Conservation (phyloP, 2,797 vertebrate species). For the Gadopsis marmoratus region DNA sequence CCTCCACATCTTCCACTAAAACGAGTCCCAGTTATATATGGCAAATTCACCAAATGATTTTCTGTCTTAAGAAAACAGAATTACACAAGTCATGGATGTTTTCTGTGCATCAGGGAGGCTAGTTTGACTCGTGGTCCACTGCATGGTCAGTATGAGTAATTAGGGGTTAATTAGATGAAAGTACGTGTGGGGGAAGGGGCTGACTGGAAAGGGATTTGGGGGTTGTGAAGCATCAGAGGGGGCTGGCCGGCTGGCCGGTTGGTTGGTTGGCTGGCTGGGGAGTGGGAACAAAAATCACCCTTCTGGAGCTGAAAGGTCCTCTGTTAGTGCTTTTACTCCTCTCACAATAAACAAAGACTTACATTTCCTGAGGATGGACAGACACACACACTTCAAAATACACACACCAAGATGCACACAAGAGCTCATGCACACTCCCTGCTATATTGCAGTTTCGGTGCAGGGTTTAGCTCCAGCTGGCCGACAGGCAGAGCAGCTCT, state of each 20-base stretch:
- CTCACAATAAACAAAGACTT: constrained; percentile 75
- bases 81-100: constrained; percentile 43
- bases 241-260: constrained; percentile 29
- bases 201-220: constrained; percentile 76
- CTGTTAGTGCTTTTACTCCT: constrained; percentile 58
- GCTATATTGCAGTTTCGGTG: constrained; percentile 27
- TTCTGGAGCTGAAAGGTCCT: constrained; percentile 55
- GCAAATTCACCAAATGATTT: neutral
- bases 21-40: neutral
- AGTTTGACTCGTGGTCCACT: constrained; percentile 56
- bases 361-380: constrained; percentile 62
- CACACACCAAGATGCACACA: constrained; percentile 7
- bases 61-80: neutral
- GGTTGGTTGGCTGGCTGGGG: constrained; percentile 33
- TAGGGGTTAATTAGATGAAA: constrained; percentile 85
- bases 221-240: constrained; percentile 72
- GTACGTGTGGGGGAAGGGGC: constrained; percentile 78
- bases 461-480: constrained; percentile 60
- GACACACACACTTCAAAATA: constrained; percentile 33
- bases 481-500: constrained; percentile 62
- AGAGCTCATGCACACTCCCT: constrained; percentile 9
- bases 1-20: constrained; percentile 23
- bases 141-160: constrained; percentile 80
- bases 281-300: constrained; percentile 65
- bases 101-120: constrained; percentile 31